Evolutionary conservation across 2,888 invertebrate species (phyloP), one percentile per base, ranked within the genome.

Genomic region (Automeris io): DNA sequence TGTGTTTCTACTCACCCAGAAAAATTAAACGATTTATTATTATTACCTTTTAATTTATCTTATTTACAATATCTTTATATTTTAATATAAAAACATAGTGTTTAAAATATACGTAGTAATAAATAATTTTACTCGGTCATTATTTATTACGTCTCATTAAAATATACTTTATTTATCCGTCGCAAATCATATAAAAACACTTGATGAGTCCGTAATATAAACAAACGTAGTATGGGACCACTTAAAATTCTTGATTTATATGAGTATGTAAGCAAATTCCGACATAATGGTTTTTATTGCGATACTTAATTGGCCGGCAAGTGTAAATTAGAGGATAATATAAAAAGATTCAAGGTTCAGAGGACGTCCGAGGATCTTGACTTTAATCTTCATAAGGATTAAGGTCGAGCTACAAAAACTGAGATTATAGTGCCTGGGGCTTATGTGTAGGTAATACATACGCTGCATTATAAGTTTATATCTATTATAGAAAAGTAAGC

Each of bases 241-340:
- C 47, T 57, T 61, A 55, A 57, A 54, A 63, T 61, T 57, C 52
- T 53, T 54, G 53, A 46, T 47, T 53, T 29, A 37, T 18, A 32
- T 32, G 22, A 37, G 18, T 32, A 37, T 32, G 32, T 35, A 37
- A 66, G 66, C 63, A 51, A 61, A 70, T 63, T 63, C 62, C 60
- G 45, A 60, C 54, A 61, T 57, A 54, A 62, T 51, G 57, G 47
- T 54, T 64, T 70, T 71, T 69, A 66, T 70, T 70, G 61, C 56
- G 55, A 59, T 59, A 63, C 54, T 72, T 77, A 76, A 77, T 78
- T 75, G 74, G 74, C 47, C 76, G 80, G 76, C 70, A 52, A 48
- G 65, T 64, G 73, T 70, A 71, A 77, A 78, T 80, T 76, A 74
- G 70, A 80, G 72, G 70, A 74, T 67, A 57, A 65, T 66, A 58